A percentile compares a stretch with the other conserved stretches of the same genome.
phyloP scores from a whole-genome alignment of 2,113 vertebrate genomes.

The Pogona vitticeps region DNA sequence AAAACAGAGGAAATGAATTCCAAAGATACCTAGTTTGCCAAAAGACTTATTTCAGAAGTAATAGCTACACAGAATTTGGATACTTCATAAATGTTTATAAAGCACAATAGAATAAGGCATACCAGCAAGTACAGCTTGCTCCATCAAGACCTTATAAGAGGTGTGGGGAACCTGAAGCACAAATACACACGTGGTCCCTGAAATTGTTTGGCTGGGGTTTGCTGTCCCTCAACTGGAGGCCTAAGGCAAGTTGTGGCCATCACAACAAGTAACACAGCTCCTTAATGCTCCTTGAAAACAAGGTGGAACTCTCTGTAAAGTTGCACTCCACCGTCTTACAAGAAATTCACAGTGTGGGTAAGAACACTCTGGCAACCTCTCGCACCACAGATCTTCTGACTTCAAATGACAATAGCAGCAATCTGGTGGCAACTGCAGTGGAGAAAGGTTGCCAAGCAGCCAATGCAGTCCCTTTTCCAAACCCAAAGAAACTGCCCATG shows the following conservation, averaged over 20 bases:
- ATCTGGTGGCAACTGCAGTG: background rate
- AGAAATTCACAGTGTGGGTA: background rate
- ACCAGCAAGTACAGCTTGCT: background rate
- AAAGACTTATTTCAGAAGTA: background rate
- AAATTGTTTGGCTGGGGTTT: background rate
- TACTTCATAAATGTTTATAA: background rate
- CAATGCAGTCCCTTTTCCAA: too few species aligned
- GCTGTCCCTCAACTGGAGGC: too few species aligned
- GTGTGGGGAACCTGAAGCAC: background rate
- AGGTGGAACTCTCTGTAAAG: background rate
- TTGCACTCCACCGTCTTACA: background rate
- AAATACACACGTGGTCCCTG: background rate
- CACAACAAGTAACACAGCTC: background rate
- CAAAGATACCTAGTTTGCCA: background rate
- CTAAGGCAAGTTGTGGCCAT: too few species aligned
- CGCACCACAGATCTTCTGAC: too few species aligned
- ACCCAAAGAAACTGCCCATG: background rate
- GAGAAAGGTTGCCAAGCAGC: background rate
- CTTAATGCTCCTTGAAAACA: background rate
- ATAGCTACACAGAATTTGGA: background rate
- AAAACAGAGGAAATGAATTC: background rate
- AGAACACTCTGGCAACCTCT: background rate
- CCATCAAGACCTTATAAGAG: background rate
- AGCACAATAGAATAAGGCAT: background rate
- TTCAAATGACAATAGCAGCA: background rate